phyloP scores from a whole-genome alignment of 2,113 vertebrate genomes.

The Eubucco bourcierii region DNA sequence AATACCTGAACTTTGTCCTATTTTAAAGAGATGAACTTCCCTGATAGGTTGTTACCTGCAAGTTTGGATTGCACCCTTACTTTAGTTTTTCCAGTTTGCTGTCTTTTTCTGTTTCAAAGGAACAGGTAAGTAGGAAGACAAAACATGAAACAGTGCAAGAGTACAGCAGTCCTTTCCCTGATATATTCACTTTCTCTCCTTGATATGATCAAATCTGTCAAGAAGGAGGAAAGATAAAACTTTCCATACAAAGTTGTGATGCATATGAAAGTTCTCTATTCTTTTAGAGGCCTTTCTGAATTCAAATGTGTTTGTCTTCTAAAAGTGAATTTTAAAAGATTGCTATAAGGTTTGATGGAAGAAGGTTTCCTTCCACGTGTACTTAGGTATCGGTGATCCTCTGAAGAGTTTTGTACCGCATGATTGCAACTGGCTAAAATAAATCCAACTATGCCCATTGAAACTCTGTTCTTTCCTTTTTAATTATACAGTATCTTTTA shows the following conservation, averaged over 20 bases:
- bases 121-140: neutral
- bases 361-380: neutral
- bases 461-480: neutral
- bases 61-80: neutral
- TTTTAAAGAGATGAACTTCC: neutral
- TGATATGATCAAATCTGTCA: neutral
- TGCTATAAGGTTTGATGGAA: neutral
- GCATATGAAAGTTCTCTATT: neutral
- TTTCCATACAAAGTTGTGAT: neutral
- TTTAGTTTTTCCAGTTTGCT: neutral
- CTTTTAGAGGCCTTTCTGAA: neutral
- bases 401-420: neutral
- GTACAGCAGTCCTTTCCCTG: neutral
- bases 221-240: neutral
- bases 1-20: neutral
- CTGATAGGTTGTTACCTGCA: neutral
- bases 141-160: neutral
- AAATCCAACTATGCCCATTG: neutral
- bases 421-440: neutral
- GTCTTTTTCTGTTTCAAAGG: neutral
- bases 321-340: neutral
- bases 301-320: neutral
- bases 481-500: neutral
- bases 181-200: neutral
- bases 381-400: neutral